Conservation (phyloP, 1,140 invertebrate genomes). For the Paraescarpia echinospica region DNA sequence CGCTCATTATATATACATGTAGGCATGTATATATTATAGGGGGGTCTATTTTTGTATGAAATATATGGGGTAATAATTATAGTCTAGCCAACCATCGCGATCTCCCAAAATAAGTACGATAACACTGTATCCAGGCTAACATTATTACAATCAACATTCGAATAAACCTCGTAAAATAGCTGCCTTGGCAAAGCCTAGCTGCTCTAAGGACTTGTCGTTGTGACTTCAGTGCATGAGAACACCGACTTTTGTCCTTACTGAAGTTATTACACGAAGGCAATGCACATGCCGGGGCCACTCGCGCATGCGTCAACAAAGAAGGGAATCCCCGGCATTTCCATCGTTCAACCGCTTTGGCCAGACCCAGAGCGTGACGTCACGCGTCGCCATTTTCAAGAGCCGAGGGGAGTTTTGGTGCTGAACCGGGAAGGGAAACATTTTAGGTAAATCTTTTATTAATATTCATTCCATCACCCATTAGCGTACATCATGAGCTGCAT, state of each 20-base stretch:
- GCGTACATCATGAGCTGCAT: neutral
- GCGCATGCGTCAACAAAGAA: no score
- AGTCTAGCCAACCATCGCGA: no score
- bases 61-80: no score
- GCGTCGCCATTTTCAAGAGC: constrained; percentile 3
- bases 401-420: neutral
- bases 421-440: neutral
- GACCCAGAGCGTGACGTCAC: neutral
- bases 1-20: no score
- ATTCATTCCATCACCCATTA: neutral
- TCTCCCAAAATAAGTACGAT: neutral
- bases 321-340: no score
- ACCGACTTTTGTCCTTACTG: neutral
- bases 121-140: neutral
- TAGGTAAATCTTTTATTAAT: neutral
- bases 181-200: neutral
- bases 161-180: neutral
- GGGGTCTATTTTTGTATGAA: no score
- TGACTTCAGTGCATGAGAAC: neutral
- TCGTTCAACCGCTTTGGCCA: no score
- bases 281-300: neutral
- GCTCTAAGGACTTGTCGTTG: neutral
- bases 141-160: neutral
- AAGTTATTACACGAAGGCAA: neutral
- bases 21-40: no score